Evolutionary conservation across 1,140 invertebrate genomes (phyloP).

Genomic region (Musca domestica): DNA sequence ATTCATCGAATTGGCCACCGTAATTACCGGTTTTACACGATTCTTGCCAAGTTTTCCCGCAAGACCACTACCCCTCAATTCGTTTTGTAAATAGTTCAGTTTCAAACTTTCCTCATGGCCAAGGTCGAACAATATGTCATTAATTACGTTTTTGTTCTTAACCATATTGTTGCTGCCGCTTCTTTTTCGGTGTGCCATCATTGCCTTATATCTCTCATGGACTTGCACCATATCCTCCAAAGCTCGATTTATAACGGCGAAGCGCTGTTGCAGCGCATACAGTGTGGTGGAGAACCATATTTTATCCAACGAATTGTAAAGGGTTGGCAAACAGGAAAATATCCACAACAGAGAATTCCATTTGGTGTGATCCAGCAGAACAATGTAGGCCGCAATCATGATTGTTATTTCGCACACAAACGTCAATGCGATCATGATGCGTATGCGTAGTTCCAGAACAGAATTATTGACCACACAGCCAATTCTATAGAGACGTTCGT

Average conservation of each 20-base stretch:
- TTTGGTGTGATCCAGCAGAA: constrained; percentile 40
- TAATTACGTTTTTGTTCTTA: too few relatives aligned
- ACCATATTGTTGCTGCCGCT: not conserved
- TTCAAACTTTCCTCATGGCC: not conserved
- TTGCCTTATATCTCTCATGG: constrained; percentile 39
- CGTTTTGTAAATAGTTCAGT: not conserved
- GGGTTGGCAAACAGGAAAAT: constrained; percentile 42
- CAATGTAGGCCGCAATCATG: constrained; percentile 37
- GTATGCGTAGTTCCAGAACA: constrained; percentile 34
- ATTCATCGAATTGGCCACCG: constrained; percentile 27
- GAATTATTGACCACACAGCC: constrained; percentile 42
- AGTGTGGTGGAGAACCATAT: constrained; percentile 50
- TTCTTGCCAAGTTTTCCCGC: not conserved
- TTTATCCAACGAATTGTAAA: constrained; percentile 48
- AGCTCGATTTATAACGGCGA: constrained; percentile 43
- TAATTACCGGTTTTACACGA: not conserved
- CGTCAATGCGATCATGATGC: constrained; percentile 40
- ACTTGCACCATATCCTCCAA: constrained; percentile 40
- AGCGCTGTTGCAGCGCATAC: constrained; percentile 45
- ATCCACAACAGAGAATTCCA: constrained; percentile 44
- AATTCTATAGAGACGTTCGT: constrained; percentile 43
- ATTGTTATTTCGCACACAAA: constrained; percentile 45
- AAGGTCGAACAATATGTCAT: too few relatives aligned
- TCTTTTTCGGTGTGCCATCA: not conserved
- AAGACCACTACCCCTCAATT: not conserved